Evolutionary conservation across 2,113 vertebrate genomes (phyloP), one percentile per base, ranked within the genome.

Genomic region (Talpa occidentalis): DNA sequence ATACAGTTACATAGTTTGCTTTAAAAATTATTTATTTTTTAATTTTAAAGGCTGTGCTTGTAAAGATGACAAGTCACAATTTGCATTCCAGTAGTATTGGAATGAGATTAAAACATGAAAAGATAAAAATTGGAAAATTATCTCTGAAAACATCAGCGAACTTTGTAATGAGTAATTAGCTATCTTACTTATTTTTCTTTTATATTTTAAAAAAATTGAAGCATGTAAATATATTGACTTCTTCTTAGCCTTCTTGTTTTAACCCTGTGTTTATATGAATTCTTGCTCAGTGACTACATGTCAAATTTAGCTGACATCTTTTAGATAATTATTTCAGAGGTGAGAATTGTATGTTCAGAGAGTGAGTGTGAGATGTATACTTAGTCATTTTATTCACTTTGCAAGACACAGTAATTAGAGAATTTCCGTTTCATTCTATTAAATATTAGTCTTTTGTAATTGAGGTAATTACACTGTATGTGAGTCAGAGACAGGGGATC

Each of bases 271-370:
- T 88, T 94, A 82, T 95, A 89, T 87, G 93, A 97, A 94, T 95
- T 97, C 88, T 96, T 2, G 0, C 94, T 79, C 59, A 54, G 4
- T 82, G 93, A 93, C 52, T 96, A 82, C 97, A 93, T 69, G 85
- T 97, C 66, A 97, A 95, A 92, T 97, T 87, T 91, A 90, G 24
- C 92, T 96, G 91, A 95, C 44, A 26, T 95, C 80, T 97, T 97
- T 97, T 87, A 97, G 64, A 76, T 96, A 97, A 94, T 97, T 97
- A 82, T 93, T 96, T 90, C 60, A 78, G 52, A 44, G 69, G 54
- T 26, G 21, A 56, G 17, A 92, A 15, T 37, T 56, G 44, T 16
- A 30, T 73, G 28, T 87, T 59, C 26, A 54, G 42, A 42, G 60
- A 80, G 3, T 78, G 22, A 69, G 49, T 96, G 67, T 67, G 21